Base-by-base conservation (phyloP, 1,140 invertebrate species). In the Xylocopa sonorina region DNA sequence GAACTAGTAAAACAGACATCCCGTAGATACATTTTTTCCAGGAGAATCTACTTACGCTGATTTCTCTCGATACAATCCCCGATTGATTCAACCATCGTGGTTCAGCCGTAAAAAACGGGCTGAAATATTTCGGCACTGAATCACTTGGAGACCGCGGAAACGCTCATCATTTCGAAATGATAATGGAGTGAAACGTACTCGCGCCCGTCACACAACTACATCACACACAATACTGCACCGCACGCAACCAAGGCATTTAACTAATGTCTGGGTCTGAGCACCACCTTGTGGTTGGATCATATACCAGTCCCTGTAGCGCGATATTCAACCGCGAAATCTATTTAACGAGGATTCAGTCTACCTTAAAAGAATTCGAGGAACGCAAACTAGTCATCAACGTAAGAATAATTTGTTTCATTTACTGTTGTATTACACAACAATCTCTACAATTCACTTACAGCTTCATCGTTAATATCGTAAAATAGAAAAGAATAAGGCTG, bases 71-170 rank as follows among this genome's bases (percentile, higher is more conserved):
- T 68, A 64, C 55, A n/a, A 9, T 73, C 74, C 41, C 34, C 57
- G 18, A 55, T 78, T 58, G 73, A 71, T 46, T 58, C 79, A 38
- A 85, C 53, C 84, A 81, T 85, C 75, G 72, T 85, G 75, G 51
- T 55, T 72, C 66, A 82, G 75, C 67, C 62, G 46, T 64, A 34
- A 48, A n/a, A 69, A 64, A 27, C 81, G 60, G 76, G 55, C 67
- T 48, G 81, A 68, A 82, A 88, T 88, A 85, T 83, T 78, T 87
- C 82, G 82, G 21, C 89, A 83, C 84, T 88, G 87, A 89, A 85
- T 90, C 89, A 90, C 88, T 88, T 71, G 38, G 73, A 55, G 77
- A 58, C 41, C 66, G 38, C 60, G 60, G 75, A 76, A 82, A 84
- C 64, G 57, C 64, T 79, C 74, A 74, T 83, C 72, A 69, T 80